Evolutionary conservation across 2,888 invertebrate genomes (phyloP).

Genomic region (Pollenia amentaria): DNA sequence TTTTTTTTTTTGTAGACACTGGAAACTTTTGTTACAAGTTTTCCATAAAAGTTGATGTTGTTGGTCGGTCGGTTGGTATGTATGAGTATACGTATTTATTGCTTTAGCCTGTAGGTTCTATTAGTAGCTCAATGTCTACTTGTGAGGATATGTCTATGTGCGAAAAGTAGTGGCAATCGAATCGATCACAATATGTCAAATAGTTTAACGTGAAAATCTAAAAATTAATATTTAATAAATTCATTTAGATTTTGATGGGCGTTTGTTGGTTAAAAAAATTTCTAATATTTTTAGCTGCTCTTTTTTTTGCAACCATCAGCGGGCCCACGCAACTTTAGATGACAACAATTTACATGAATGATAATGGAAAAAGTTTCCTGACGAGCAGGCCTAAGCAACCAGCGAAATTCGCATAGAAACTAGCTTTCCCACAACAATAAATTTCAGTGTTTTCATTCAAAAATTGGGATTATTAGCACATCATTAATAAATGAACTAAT

Average conservation of each 20-base stretch:
- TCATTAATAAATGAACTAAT: no score
- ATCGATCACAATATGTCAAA: slow-evolving; percentile 72
- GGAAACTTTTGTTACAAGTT: background rate
- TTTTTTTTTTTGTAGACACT: no score
- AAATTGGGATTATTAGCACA: no score
- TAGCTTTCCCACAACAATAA: no score
- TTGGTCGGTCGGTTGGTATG: background rate
- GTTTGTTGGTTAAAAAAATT: slow-evolving; percentile 27
- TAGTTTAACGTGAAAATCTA: slow-evolving; percentile 68
- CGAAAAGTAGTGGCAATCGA: slow-evolving; percentile 35
- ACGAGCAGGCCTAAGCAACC: no score
- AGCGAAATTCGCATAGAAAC: no score
- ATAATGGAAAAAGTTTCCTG: no score
- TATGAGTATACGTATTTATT: background rate
- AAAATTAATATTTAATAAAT: slow-evolving; percentile 71
- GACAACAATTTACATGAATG: slow-evolving; percentile 58
- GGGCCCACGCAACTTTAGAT: slow-evolving; percentile 43
- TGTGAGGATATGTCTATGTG: background rate
- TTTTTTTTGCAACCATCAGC: background rate
- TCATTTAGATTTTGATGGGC: slow-evolving; percentile 62
- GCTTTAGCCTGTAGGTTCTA: background rate
- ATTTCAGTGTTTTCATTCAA: no score
- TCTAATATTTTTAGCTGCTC: background rate
- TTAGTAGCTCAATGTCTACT: background rate
- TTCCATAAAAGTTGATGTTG: background rate